Conservation (phyloP, 1,140 invertebrate genomes). For the Drosophila arizonae region DNA sequence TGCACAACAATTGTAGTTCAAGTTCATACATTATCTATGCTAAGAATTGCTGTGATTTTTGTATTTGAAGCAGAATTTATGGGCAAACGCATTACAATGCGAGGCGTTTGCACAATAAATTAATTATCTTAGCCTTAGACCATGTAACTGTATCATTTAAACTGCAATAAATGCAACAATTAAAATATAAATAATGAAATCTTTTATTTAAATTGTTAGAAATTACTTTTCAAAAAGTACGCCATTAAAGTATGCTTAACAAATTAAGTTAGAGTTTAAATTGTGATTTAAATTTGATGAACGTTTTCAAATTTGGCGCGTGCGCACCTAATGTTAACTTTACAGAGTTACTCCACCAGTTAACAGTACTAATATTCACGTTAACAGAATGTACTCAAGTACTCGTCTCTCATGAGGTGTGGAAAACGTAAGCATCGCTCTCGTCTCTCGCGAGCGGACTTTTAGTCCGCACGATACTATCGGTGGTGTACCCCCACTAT, state of each 20-base stretch:
- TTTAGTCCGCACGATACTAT: slow-evolving; percentile 5
- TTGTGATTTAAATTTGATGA: not conserved
- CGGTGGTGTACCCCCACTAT: not conserved
- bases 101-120: slow-evolving; percentile 35
- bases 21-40: slow-evolving; percentile 39
- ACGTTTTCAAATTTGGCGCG: slow-evolving; percentile 2
- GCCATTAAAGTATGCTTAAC: too few species aligned
- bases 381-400: not conserved
- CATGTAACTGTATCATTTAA: slow-evolving; percentile 25
- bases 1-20: slow-evolving; percentile 52
- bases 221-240: too few species aligned
- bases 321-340: not conserved
- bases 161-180: slow-evolving; percentile 19
- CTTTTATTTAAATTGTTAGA: not conserved
- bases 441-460: not conserved
- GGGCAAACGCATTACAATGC: slow-evolving; percentile 31
- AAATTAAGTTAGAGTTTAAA: too few species aligned
- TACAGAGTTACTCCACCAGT: slow-evolving; percentile 10
- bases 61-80: slow-evolving; percentile 59
- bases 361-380: not conserved
- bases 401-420: not conserved
- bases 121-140: slow-evolving; percentile 51
- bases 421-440: not conserved
- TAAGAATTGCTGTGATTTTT: slow-evolving; percentile 67
- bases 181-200: slow-evolving; percentile 3